Evolutionary conservation across 2,113 vertebrate species (phyloP).

Genomic region (Balaenoptera acutorostrata): DNA sequence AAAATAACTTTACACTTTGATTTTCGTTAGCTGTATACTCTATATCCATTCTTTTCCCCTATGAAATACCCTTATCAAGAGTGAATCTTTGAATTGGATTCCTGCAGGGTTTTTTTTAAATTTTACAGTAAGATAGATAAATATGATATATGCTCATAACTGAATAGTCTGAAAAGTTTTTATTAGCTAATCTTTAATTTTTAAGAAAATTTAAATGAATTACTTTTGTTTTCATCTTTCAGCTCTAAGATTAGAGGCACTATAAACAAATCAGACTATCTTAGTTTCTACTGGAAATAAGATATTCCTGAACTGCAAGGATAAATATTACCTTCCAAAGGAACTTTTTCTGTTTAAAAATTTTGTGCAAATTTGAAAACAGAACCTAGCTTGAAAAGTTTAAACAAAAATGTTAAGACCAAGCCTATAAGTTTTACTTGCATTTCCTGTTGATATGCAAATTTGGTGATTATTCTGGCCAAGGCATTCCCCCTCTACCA

Average conservation of each 20-base stretch:
- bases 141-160: neutral
- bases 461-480: neutral
- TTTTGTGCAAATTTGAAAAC: constrained; percentile 18
- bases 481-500: neutral
- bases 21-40: neutral
- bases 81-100: neutral
- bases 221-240: neutral
- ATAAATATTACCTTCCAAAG: neutral
- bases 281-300: neutral
- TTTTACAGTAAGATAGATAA: neutral
- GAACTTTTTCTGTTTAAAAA: constrained; percentile 12
- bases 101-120: neutral
- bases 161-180: neutral
- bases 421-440: neutral
- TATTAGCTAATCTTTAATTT: neutral
- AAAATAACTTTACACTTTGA: neutral
- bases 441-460: constrained; percentile 25
- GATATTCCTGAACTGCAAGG: neutral
- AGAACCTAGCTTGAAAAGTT: constrained; percentile 3
- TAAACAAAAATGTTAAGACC: neutral
- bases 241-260: neutral
- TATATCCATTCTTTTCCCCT: neutral
- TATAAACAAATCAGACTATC: neutral
- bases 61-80: neutral
- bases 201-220: neutral